Evolutionary conservation across 2,888 invertebrate genomes (phyloP), one percentile per base, ranked within the genome.

Genomic region (Abrostola triplasia): DNA sequence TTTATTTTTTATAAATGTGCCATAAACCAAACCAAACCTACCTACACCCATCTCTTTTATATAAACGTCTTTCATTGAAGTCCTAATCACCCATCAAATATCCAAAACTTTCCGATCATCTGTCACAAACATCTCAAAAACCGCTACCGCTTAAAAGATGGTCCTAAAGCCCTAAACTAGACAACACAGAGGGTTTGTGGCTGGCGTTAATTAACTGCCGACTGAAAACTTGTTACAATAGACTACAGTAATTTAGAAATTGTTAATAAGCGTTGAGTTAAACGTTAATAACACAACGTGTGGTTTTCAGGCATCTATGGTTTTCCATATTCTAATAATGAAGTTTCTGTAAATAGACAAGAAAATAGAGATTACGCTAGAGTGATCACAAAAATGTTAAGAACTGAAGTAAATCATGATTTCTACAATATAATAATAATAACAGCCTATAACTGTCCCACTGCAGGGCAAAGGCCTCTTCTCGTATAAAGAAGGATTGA

Each of bases 201-300:
- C 87, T 86, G 81, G 77, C 87, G 87, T 91, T 92, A 92, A 92
- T 92, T 92, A 92, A 91, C 91, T 90, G 87, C 86, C 84, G 88
- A 87, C 89, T 88, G 87, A 89, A 90, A 91, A 89, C 89, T 90
- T 89, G 89, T 85, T 88, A 89, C 85, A 88, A 88, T 89, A 83
- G 84, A 85, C 80, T 83, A 74, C 75, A 88, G 84, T 83, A 85
- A 89, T 89, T 90, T 85, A 72, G 83, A 87, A 89, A 89, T 87
- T 88, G 86, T 86, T 86, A 83, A 83, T 87, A 85, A 84, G 83
- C 79, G 77, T 70, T 50, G 66, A 71, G 76, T 74, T 80, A 77
- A 80, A 83, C 65, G 67, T 76, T 80, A 71, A 75, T 82, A 81
- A 78, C 78, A 81, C 64, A 50, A 13, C 42, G 41, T 58, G 35